Evolutionary conservation across 1,140 invertebrate genomes (phyloP).

Genomic region (Aradophagus sp.): DNA sequence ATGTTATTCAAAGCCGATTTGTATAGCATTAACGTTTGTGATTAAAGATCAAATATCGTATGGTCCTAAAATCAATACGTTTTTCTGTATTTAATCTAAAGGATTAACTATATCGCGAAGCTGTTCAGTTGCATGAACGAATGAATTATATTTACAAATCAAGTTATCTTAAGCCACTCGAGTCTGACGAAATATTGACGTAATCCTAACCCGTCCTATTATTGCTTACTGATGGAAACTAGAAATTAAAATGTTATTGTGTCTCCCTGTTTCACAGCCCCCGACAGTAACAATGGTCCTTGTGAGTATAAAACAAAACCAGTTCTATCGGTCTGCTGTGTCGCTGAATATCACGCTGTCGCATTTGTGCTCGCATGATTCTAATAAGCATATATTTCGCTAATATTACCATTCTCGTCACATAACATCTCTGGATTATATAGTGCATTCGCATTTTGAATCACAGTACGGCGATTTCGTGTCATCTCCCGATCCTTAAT

Average conservation of each 20-base stretch:
- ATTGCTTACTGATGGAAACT: conserved; percentile 66
- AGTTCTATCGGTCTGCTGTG: conserved; percentile 73
- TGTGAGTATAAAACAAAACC: conserved; percentile 83
- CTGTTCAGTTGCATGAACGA: too few species aligned
- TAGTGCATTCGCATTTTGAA: conserved; percentile 20
- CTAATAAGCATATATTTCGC: conserved; percentile 35
- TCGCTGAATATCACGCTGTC: conserved; percentile 66
- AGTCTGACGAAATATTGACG: conserved; percentile 9
- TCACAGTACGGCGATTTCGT: too few species aligned
- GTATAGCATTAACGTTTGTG: too few species aligned
- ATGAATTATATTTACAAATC: too few species aligned
- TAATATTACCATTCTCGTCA: conserved; percentile 29
- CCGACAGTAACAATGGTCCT: conserved; percentile 87
- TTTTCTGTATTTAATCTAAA: too few species aligned
- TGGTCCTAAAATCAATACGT: too few species aligned
- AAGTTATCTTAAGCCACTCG: conserved; percentile 19
- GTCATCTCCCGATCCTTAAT: too few species aligned
- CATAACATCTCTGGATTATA: conserved; percentile 25
- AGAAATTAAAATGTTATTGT: conserved; percentile 73
- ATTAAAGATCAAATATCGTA: too few species aligned
- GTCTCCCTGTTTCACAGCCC: conserved; percentile 80
- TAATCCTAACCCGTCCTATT: conserved; percentile 53
- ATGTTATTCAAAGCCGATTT: too few species aligned
- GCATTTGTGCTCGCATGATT: conserved; percentile 59
- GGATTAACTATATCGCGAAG: too few species aligned